Percentiles rank a stretch among this genome's conserved stretches.
Conservation (phyloP, 2,888 invertebrate genomes). For the Hartigia nigra region DNA sequence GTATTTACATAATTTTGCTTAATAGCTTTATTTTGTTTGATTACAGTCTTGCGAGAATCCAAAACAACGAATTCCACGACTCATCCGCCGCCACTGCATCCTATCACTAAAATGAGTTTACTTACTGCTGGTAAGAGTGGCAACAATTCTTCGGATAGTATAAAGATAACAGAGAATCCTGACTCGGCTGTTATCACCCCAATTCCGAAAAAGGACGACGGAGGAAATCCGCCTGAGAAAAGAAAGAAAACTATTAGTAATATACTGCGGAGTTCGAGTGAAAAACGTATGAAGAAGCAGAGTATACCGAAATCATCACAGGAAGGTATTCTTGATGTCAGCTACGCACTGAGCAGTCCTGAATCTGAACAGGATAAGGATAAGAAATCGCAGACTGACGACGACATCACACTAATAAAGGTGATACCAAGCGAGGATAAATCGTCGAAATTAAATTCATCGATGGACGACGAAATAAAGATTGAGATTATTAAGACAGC, state of each 20-base stretch:
- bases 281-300: constrained; percentile 58
- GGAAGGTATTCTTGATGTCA: constrained; percentile 52
- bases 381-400: constrained; percentile 57
- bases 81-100: constrained; percentile 62
- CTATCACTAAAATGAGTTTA: constrained; percentile 61
- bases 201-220: constrained; percentile 59
- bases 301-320: constrained; percentile 52
- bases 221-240: constrained; percentile 48
- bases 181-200: constrained; percentile 64
- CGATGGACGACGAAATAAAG: constrained; percentile 59
- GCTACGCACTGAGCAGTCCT: constrained; percentile 55
- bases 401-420: constrained; percentile 63
- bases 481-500: constrained; percentile 61
- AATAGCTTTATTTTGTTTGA: constrained; percentile 11
- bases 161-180: constrained; percentile 63
- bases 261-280: constrained; percentile 53
- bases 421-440: constrained; percentile 59
- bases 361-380: constrained; percentile 61
- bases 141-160: constrained; percentile 54
- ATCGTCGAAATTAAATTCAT: constrained; percentile 37
- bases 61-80: constrained; percentile 58
- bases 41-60: constrained; percentile 60
- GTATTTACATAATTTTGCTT: constrained; percentile 10
- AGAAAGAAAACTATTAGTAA: constrained; percentile 59
- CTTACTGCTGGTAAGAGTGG: constrained; percentile 50